These are phyloP conservation scores for Phrynosoma platyrhinos DNA, from an alignment of 2,113 vertebrate genomes.

Conservation along the genomic window DNA sequence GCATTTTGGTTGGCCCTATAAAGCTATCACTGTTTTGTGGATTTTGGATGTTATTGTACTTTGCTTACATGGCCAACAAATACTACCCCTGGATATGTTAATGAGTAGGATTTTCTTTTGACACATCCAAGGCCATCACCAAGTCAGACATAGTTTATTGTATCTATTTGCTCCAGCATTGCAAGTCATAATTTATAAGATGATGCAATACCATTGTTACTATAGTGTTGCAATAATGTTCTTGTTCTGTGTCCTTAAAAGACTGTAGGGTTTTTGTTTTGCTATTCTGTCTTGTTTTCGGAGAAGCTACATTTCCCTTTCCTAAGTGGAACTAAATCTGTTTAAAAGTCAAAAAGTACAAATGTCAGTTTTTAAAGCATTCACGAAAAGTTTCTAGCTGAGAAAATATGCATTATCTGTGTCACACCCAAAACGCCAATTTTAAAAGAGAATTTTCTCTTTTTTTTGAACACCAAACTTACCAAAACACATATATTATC, in stretches of 20 bases:
- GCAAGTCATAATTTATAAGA: neutral
- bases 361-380: neutral
- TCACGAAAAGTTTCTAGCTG: too few relatives aligned
- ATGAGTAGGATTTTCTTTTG: neutral
- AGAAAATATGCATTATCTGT: too few relatives aligned
- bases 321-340: conserved; percentile 33
- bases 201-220: neutral
- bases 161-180: neutral
- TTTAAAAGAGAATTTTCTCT: too few relatives aligned
- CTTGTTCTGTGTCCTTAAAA: neutral
- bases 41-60: too few relatives aligned
- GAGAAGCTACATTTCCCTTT: neutral
- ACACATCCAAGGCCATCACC: neutral
- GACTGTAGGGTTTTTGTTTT: neutral
- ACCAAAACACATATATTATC: too few relatives aligned
- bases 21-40: too few relatives aligned
- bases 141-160: neutral
- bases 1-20: too few relatives aligned
- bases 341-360: conserved; percentile 31
- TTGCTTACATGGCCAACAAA: too few relatives aligned
- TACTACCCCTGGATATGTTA: neutral
- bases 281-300: neutral
- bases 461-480: too few relatives aligned
- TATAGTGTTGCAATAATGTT: neutral
- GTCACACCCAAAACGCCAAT: too few relatives aligned